phyloP scores from a whole-genome alignment of 1,140 invertebrate genomes.

The Drosophila sulfurigaster region DNA sequence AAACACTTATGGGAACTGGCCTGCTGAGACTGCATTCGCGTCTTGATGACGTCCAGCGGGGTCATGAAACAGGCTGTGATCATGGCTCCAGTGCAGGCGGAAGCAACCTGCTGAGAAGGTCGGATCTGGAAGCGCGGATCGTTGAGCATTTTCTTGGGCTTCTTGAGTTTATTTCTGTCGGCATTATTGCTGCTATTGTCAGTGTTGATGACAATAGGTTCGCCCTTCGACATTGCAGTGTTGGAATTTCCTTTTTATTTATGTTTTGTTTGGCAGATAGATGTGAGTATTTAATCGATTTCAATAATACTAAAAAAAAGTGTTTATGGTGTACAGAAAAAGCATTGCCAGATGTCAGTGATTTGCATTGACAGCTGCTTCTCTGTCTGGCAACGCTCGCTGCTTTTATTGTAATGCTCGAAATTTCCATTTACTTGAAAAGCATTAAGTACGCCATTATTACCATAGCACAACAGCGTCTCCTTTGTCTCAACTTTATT shows the following conservation, averaged over 20 bases:
- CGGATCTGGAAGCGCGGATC: slow-evolving; percentile 92
- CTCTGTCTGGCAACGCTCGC: background rate
- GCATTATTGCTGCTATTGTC: background rate
- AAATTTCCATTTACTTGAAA: background rate
- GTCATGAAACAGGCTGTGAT: slow-evolving; percentile 97
- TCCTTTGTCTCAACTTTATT: slow-evolving; percentile 1
- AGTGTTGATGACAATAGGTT: background rate
- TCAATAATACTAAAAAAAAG: slow-evolving; percentile 1
- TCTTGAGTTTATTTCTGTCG: background rate
- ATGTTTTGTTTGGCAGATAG: slow-evolving; percentile 16
- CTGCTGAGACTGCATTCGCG: slow-evolving; percentile 98
- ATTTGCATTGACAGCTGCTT: background rate
- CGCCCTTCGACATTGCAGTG: slow-evolving; percentile 46
- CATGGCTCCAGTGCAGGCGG: slow-evolving; percentile 95
- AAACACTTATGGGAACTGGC: slow-evolving; percentile 93
- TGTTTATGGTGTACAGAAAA: background rate
- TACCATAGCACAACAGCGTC: background rate
- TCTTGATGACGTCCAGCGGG: slow-evolving; percentile 99
- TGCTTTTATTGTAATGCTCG: background rate
- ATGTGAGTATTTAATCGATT: background rate
- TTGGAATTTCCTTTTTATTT: slow-evolving; percentile 9
- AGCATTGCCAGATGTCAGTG: slow-evolving; percentile 3
- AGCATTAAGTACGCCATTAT: background rate
- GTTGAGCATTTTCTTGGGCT: slow-evolving; percentile 80
- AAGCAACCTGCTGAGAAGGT: slow-evolving; percentile 94